Evolutionary conservation across 2,113 vertebrate genomes (phyloP).

Genomic region (Oncorhynchus gorbuscha): DNA sequence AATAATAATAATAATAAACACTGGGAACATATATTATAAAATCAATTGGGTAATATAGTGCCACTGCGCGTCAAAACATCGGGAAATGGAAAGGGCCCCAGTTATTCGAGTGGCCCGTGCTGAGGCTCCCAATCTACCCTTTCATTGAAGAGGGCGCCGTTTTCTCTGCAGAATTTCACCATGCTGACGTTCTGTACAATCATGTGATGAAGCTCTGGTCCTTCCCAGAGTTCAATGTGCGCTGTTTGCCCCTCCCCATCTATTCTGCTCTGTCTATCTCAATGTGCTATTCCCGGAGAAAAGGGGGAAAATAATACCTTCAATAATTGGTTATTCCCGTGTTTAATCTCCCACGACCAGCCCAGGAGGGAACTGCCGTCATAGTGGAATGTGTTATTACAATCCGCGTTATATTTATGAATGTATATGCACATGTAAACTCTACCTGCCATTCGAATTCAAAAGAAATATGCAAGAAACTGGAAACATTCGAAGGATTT

Average conservation of each 20-base stretch:
- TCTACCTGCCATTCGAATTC: constrained; percentile 47
- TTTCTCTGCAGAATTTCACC: constrained; percentile 54
- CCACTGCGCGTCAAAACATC: too few relatives aligned
- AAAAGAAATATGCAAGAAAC: constrained; percentile 62
- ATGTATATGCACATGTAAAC: constrained; percentile 69
- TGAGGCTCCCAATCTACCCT: neutral
- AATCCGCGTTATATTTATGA: constrained; percentile 56
- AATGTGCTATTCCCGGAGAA: constrained; percentile 65
- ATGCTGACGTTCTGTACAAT: constrained; percentile 70
- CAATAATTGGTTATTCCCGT: constrained; percentile 54
- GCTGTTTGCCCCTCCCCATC: constrained; percentile 81
- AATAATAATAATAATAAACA: too few relatives aligned
- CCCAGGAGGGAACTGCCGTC: constrained; percentile 62
- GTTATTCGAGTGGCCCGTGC: neutral
- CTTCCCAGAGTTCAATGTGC: constrained; percentile 83
- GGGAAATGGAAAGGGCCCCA: neutral
- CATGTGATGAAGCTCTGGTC: constrained; percentile 76
- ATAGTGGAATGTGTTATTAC: constrained; percentile 59
- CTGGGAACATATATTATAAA: too few relatives aligned
- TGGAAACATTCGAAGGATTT: constrained; percentile 62
- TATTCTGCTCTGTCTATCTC: constrained; percentile 67
- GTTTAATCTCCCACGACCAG: constrained; percentile 55
- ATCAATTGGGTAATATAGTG: too few relatives aligned
- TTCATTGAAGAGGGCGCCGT: constrained; percentile 77
- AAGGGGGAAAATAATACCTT: constrained; percentile 63